Percentiles rank a stretch among this genome's conserved stretches.
These are phyloP conservation scores for Steinernema carpocapsae DNA, from an alignment of 2,888 invertebrate genomes.

Conservation along the genomic window DNA sequence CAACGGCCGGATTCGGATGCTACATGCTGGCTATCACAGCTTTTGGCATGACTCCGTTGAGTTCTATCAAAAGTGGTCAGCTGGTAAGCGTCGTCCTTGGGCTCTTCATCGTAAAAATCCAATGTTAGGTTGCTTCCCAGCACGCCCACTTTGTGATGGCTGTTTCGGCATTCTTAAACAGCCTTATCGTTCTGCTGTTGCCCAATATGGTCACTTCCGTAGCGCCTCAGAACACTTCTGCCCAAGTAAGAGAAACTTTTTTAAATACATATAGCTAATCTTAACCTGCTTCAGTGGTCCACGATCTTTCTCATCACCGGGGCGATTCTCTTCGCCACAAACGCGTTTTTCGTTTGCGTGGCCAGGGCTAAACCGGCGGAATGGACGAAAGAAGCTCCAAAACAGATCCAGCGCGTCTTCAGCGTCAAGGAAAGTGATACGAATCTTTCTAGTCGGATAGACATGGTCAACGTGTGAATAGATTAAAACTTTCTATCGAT, in stretches of 20 bases:
- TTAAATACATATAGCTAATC: too few relatives aligned
- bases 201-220: conserved; percentile 14
- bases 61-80: conserved; percentile 20
- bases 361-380: conserved; percentile 7
- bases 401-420: not conserved
- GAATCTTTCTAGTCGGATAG: conserved; percentile 1
- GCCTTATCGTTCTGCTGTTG: conserved; percentile 7
- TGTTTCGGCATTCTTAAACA: conserved; percentile 7
- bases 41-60: conserved; percentile 6
- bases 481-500: too few relatives aligned
- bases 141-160: conserved; percentile 16
- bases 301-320: conserved; percentile 29
- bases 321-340: not conserved
- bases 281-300: conserved; percentile 29
- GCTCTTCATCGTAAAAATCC: not conserved
- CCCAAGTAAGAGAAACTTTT: not conserved
- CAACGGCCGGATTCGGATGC: conserved; percentile 4
- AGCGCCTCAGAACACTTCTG: conserved; percentile 4
- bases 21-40: not conserved
- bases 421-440: conserved; percentile 19
- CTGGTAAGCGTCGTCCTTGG: not conserved
- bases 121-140: not conserved
- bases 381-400: conserved; percentile 6
- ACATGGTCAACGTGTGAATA: conserved; percentile 10
- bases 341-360: conserved; percentile 14